Evolutionary conservation across 2,113 vertebrate genomes (phyloP), one percentile per base, ranked within the genome.

Genomic region (Microtus oregoni): DNA sequence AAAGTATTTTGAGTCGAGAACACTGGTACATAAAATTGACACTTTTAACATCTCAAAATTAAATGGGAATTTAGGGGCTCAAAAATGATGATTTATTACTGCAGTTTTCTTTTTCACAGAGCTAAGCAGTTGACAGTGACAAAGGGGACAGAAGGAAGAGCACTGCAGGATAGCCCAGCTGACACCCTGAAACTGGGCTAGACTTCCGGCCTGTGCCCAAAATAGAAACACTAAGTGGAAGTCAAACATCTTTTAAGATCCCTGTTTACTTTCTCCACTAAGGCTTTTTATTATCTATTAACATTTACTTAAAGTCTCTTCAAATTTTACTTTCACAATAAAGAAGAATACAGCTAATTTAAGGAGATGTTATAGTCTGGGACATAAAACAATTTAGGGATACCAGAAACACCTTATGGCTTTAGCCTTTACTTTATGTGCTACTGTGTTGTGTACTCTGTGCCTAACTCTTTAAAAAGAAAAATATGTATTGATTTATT

Each of bases 41-140:
- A 73, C 89, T 78, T 89, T 50, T 91, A 68, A 89, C 35, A 65
- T 58, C 61, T 91, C 93, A 92, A 1, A 76, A 52, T 20, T 55
- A 73, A 92, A 26, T 73, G 67, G 55, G 19, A 91, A n/a, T 83
- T 92, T 24, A 30, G 44, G 2, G 5, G 1, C 73, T 94, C 47
- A 86, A 58, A 92, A 55, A 14, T 47, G 20, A 32, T 96, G 55
- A 95, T 82, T 89, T 76, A n/a, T 38, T 55, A 86, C n/a, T 95
- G 75, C 28, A 73, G 81, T 92, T 92, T 95, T 70, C 26, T 61
- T 28, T 91, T 95, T 96, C 89, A 76, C 13, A 72, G 52, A 93
- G 41, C 8, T 67, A 95, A 95, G 47, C n/a, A 89, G 78, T 90
- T 90, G 11, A 47, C 20, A 76, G 91, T 76, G 70, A 28, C n/a